Evolutionary conservation across 2,113 vertebrate genomes (phyloP).

Genomic region (Leptodactylus fuscus): DNA sequence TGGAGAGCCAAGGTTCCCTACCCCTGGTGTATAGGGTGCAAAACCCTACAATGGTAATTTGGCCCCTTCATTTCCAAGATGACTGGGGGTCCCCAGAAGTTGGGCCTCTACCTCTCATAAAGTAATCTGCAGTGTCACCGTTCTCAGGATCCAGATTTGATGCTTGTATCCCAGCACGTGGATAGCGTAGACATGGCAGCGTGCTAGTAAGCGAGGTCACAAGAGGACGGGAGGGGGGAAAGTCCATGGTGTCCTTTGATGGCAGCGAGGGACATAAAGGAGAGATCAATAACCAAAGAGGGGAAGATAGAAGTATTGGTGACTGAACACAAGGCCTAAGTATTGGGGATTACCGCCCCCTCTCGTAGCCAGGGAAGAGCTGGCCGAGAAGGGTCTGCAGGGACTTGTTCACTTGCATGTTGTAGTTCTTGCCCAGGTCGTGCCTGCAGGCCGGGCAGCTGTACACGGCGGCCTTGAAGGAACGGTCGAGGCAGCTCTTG

Average conservation of each 20-base stretch:
- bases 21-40: no score
- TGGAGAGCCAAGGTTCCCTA: no score
- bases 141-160: neutral
- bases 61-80: no score
- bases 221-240: neutral
- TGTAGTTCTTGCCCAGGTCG: conserved; percentile 86
- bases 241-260: neutral
- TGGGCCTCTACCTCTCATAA: no score
- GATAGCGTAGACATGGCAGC: neutral
- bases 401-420: conserved; percentile 85
- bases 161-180: neutral
- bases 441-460: conserved; percentile 93
- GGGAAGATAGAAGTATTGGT: neutral
- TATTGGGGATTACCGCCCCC: conserved; percentile 82
- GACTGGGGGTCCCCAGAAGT: no score
- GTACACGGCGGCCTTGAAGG: conserved; percentile 92
- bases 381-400: conserved; percentile 89
- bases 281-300: neutral
- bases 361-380: conserved; percentile 96
- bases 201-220: no score
- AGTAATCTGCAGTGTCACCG: no score
- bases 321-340: neutral
- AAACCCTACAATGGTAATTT: no score
- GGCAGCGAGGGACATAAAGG: neutral
- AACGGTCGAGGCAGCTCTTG: conserved; percentile 94